A percentile compares a stretch with the other conserved stretches of the same genome.
These are phyloP conservation scores for Acrossocheilus fasciatus DNA, from an alignment of 2,797 vertebrate species.

Conservation along the genomic window DNA sequence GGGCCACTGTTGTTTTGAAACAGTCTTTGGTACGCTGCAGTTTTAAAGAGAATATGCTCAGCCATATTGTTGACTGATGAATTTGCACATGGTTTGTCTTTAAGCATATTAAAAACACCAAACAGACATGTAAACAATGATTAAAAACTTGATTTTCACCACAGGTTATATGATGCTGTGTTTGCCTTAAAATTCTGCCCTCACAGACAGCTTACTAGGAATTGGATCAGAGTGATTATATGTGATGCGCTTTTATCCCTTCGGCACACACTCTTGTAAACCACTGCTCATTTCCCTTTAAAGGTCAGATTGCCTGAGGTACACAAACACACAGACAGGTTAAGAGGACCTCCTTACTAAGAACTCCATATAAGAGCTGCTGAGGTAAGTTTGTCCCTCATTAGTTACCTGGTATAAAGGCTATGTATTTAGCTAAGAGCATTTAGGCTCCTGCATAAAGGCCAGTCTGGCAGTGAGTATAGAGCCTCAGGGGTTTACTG, in stretches of 20 bases:
- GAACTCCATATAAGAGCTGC: neutral
- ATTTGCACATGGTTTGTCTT: neutral
- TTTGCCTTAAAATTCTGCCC: neutral
- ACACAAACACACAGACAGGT: conserved; percentile 21
- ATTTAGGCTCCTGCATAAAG: conserved; percentile 16
- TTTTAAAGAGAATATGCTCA: no score
- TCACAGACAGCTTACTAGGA: neutral
- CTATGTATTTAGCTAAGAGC: conserved; percentile 29
- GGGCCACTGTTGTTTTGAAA: no score
- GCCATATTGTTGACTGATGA: no score
- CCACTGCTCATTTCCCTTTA: conserved; percentile 27
- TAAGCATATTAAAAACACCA: neutral
- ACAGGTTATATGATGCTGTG: neutral
- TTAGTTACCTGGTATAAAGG: conserved; percentile 34
- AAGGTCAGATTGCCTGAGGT: conserved; percentile 38
- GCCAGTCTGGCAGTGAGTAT: conserved; percentile 3
- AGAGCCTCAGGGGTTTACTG: conserved; percentile 34
- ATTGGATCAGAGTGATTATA: conserved; percentile 2
- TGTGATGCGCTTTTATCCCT: conserved; percentile 11
- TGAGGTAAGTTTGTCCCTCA: conserved; percentile 29
- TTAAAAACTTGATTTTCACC: neutral
- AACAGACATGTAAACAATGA: neutral
- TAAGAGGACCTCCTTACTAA: conserved; percentile 24
- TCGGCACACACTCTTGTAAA: neutral
- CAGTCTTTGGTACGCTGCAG: no score